Conservation (phyloP, 2,797 vertebrate species). For the Lateolabrax maculatus region DNA sequence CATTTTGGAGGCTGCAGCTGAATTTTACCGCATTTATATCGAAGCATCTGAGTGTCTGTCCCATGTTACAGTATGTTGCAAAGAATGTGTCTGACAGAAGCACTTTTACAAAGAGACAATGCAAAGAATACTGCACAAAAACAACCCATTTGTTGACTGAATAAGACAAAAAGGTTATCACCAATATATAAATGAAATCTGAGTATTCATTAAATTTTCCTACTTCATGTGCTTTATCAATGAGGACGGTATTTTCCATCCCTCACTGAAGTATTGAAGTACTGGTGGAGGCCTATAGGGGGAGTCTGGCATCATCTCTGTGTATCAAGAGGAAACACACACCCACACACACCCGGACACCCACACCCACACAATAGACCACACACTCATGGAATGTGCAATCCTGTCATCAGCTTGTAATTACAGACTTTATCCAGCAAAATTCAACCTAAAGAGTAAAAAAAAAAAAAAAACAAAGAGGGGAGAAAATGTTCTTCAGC, state of each 20-base stretch:
- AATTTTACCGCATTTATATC: not conserved
- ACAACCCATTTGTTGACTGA: too few relatives aligned
- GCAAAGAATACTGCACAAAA: slow-evolving; percentile 2
- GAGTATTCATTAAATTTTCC: too few relatives aligned
- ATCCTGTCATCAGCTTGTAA: slow-evolving; percentile 78
- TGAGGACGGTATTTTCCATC: slow-evolving; percentile 3
- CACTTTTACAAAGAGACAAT: not conserved
- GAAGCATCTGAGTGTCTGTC: not conserved
- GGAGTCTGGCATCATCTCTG: slow-evolving; percentile 84
- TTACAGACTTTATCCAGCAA: slow-evolving; percentile 68
- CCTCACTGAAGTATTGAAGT: slow-evolving; percentile 62
- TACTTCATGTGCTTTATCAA: not conserved
- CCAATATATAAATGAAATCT: too few relatives aligned
- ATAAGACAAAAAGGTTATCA: not conserved
- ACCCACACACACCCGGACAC: slow-evolving; percentile 29
- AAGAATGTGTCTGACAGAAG: not conserved
- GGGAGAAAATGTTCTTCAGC: slow-evolving; percentile 9
- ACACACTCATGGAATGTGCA: slow-evolving; percentile 71
- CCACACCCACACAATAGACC: slow-evolving; percentile 60
- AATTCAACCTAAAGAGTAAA: slow-evolving; percentile 39
- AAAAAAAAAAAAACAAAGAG: slow-evolving; percentile 19
- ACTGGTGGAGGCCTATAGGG: slow-evolving; percentile 78
- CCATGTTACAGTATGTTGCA: not conserved
- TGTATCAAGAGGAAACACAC: slow-evolving; percentile 42
- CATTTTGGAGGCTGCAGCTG: not conserved